Base-by-base conservation (phyloP, 2,888 invertebrate genomes). In the Taphrorychus bicolor region DNA sequence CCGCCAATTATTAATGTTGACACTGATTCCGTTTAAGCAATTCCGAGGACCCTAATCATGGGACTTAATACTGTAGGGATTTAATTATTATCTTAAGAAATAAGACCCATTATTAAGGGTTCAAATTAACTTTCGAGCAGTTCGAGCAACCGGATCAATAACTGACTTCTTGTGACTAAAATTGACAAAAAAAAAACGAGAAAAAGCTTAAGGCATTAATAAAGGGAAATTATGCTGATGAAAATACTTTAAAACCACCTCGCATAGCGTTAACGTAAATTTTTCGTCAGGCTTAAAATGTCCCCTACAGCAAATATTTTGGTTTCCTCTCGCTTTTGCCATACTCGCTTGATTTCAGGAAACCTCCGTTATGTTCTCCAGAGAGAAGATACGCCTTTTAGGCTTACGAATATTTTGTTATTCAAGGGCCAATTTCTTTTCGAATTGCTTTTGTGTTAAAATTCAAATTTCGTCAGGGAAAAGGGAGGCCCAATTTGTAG, bases 371-470 rank as follows among this genome's bases (percentile, higher is more conserved):
- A n/a, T n/a, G n/a, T 16, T 14, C 51, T 51, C 51, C 19, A 9
- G 51, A 51, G 51, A 51, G 14, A 19, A 51, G 51, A 48, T 51
- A 21, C 51, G 51, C 51, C 51, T 19, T 51, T 51, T 51, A 18
- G 21, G 18, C 51, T 51, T 51, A 51, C 21, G 22, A 51, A 51
- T 51, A 51, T 51, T 51, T 51, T 51, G 51, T 51, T 51, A 51
- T 51, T 51, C 51, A 21, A 9, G 22, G 51, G 19, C 51, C 51
- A 51, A 51, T 51, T 51, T 51, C 51, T 51, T 17, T 45, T 45
- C 19, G 17, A 51, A 51, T 51, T 51, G 14, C 51, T 51, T 16
- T 45, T 45, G 16, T 45, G 45, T 17, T 45, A 45, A 45, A 45
- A 45, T 45, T 45, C 45, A 45, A 45, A 45, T 45, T 45, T 14